Base-by-base conservation (phyloP, 2,888 invertebrate species). In the Xestoiulus laeticollis region DNA sequence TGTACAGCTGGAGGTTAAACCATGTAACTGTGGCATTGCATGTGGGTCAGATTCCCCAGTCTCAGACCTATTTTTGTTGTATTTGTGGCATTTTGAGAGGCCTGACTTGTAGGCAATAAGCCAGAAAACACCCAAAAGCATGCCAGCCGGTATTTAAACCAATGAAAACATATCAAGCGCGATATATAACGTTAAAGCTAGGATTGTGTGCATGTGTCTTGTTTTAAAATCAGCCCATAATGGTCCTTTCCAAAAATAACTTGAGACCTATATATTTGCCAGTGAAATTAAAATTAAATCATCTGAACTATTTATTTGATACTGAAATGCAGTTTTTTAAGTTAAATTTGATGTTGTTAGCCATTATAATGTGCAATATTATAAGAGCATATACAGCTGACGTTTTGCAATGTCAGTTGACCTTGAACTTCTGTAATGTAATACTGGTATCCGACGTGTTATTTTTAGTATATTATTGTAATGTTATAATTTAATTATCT, bases 1-100 rank as follows among this genome's bases (percentile, higher is more conserved):
- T 14, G 3, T 78, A 14, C 78, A 4, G 22, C n/a, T 68, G 26
- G n/a, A n/a, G n/a, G n/a, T n/a, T n/a, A n/a, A 59, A 22, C n/a
- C 30, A 12, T 78, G 10, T 12, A 68, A 22, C 22, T 68, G 78
- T 78, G 78, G 30, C 78, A 78, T 32, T 78, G 78, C 30, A 16
- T 30, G 30, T 30, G 30, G 78, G 78, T 78, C 78, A 78, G 26
- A 78, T 30, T 78, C 78, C 30, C 30, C 30, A 26, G 16, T 78
- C 26, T 78, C 78, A 30, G 26, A 32, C 30, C 78, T 78, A 78
- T 78, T 78, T 78, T 78, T 78, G 78, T 78, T 32, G 78, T 26
- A 78, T 78, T 78, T 32, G 78, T 32, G 30, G 30, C 78, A 78
- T 78, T 30, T 26, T 26, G 30, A 0, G 30, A 32, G 30, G 1